phyloP scores from a whole-genome alignment of 2,888 invertebrate genomes.

The Tridacna crocea region DNA sequence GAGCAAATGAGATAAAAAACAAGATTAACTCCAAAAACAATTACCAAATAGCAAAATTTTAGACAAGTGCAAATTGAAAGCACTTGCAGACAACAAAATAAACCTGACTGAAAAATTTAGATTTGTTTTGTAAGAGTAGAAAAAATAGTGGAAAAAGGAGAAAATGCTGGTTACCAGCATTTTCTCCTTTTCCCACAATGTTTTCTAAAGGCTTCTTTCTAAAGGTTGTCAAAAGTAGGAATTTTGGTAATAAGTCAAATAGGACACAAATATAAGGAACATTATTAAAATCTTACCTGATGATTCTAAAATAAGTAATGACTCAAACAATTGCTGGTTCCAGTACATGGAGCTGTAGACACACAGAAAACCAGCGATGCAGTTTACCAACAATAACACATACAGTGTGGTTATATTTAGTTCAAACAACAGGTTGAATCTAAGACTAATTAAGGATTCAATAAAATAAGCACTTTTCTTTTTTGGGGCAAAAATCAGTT shows the following conservation, averaged over 20 bases:
- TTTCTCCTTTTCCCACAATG: not conserved
- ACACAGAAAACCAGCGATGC: constrained; percentile 73
- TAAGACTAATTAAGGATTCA: constrained; percentile 62
- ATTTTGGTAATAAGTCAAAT: not conserved
- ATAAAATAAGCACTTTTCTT: not conserved
- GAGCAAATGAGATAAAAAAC: no score
- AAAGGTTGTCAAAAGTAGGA: not conserved
- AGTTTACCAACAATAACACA: constrained; percentile 71
- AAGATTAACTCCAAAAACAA: no score
- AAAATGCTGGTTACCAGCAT: not conserved
- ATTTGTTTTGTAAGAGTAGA: no score
- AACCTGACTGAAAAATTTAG: no score
- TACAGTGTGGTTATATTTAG: constrained; percentile 70
- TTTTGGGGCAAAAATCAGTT: not conserved
- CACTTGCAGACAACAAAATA: no score
- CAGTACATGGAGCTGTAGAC: constrained; percentile 69
- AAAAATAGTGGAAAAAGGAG: not conserved
- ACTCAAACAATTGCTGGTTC: constrained; percentile 63
- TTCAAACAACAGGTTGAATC: constrained; percentile 67
- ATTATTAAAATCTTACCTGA: constrained; percentile 63
- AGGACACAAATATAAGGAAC: no score
- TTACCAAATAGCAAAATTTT: no score
- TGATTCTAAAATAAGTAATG: constrained; percentile 66
- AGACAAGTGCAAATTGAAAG: no score
- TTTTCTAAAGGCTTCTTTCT: not conserved